A percentile compares a stretch with the other conserved stretches of the same genome.
Conservation (phyloP, 2,797 vertebrate species). For the Squalus acanthias region DNA sequence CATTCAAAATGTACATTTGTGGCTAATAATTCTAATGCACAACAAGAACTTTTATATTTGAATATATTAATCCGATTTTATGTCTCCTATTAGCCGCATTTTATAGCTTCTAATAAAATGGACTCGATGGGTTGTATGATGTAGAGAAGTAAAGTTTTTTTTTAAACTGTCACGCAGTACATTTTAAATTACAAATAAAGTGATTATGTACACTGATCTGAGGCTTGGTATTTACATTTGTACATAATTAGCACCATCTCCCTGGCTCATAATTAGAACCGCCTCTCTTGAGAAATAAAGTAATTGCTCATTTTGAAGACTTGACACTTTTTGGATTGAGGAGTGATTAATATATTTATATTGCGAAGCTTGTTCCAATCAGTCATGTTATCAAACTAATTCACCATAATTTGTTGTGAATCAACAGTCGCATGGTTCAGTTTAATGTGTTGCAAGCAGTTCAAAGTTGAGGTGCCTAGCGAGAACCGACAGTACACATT, state of each 20-base stretch:
- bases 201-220: constrained; percentile 58
- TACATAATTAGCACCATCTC: constrained; percentile 64
- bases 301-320: constrained; percentile 88
- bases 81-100: not conserved
- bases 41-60: constrained; percentile 1
- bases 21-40: not conserved
- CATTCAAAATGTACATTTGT: not conserved
- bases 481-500: not conserved
- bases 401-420: constrained; percentile 66
- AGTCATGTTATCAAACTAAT: constrained; percentile 64
- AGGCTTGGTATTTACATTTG: constrained; percentile 65
- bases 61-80: constrained; percentile 16
- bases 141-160: not conserved
- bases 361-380: constrained; percentile 67
- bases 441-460: not conserved
- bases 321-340: constrained; percentile 72
- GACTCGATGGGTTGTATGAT: not conserved
- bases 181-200: constrained; percentile 35
- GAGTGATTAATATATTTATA: constrained; percentile 88
- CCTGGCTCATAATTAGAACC: constrained; percentile 63
- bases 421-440: constrained; percentile 52
- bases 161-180: constrained; percentile 18
- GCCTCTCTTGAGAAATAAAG: constrained; percentile 66
- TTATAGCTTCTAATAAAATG: constrained; percentile 27
- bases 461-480: not conserved